Evolutionary conservation across 2,888 invertebrate genomes (phyloP), one percentile per base, ranked within the genome.

Genomic region (Sepioteuthis lessoniana): DNA sequence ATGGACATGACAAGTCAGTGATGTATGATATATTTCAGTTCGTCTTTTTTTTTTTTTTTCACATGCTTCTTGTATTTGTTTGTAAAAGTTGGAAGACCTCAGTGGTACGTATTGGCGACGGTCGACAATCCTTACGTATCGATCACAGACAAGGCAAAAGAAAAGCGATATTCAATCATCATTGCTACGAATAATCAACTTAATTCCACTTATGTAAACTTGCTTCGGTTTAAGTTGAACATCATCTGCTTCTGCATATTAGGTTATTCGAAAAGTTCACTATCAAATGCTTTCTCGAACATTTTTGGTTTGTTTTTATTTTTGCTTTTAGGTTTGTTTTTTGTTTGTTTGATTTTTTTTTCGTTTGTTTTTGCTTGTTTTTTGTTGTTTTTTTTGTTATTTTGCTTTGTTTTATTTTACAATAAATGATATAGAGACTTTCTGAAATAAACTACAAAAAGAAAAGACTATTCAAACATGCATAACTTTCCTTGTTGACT

Each of bases 151-250:
- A 76, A 76, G 76, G n/a, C 76, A 76, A 76, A 76, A 76, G 76
- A n/a, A 76, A n/a, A 76, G 76, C 35, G 76, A 35, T 76, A 76
- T n/a, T 76, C 76, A 76, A 76, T 76, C 76, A 76, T 76, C n/a
- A n/a, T 76, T 76, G 76, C n/a, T 16, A n/a, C n/a, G n/a, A 76
- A 35, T 76, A 76, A 76, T 76, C 76, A 76, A 76, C 16, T 76
- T 76, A 76, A 76, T 76, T 76, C 76, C 76, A 76, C 76, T 76
- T 76, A n/a, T 76, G 76, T 35, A 76, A 76, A 76, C 76, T 76
- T n/a, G 76, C 35, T 35, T 76, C n/a, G 16, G n/a, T 76, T n/a
- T 13, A 10, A n/a, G 76, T 76, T 76, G 76, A 10, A 76, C 76
- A n/a, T n/a, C n/a, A 35, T 4, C 19, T 25, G n/a, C n/a, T 76